These are phyloP conservation scores for Meandrina meandrites DNA, from an alignment of 92 coral and sea anemone genomes.

Conservation along the genomic window DNA sequence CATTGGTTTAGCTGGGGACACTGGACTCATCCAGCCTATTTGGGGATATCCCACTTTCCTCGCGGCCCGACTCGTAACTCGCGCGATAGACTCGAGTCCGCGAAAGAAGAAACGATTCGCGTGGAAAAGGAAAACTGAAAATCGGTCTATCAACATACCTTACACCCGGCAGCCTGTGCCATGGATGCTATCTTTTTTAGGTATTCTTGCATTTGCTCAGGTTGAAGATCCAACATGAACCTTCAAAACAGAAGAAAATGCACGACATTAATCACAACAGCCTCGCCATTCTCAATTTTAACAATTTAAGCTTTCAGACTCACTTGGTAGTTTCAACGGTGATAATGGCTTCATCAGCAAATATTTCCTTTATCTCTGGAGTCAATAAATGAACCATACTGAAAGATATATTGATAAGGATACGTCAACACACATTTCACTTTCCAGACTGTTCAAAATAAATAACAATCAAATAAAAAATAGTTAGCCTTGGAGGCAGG, in stretches of 20 bases:
- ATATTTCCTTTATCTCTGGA: conserved; percentile 62
- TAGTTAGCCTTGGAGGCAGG: background rate
- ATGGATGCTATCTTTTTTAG: conserved; percentile 75
- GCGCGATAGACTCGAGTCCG: no score
- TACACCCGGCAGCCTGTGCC: conserved; percentile 83
- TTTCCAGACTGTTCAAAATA: background rate
- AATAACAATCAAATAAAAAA: no score
- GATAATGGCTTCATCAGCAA: conserved; percentile 77
- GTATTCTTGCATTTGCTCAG: conserved; percentile 83
- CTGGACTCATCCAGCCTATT: no score
- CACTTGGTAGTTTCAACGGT: conserved; percentile 90
- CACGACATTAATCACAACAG: background rate
- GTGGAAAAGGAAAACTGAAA: no score
- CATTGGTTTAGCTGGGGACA: no score
- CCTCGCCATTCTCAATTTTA: background rate
- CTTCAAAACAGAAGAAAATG: conserved; percentile 21
- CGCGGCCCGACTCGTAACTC: no score
- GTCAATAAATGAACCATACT: conserved; percentile 88
- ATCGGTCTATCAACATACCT: conserved; percentile 39
- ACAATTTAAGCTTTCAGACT: conserved; percentile 1
- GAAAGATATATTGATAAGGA: background rate
- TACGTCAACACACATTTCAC: background rate
- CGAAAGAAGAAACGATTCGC: no score
- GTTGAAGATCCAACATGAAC: conserved; percentile 89
- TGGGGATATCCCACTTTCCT: no score